Evolutionary conservation across 2,888 invertebrate species (phyloP).

Genomic region (Scaptomyza polygonia): DNA sequence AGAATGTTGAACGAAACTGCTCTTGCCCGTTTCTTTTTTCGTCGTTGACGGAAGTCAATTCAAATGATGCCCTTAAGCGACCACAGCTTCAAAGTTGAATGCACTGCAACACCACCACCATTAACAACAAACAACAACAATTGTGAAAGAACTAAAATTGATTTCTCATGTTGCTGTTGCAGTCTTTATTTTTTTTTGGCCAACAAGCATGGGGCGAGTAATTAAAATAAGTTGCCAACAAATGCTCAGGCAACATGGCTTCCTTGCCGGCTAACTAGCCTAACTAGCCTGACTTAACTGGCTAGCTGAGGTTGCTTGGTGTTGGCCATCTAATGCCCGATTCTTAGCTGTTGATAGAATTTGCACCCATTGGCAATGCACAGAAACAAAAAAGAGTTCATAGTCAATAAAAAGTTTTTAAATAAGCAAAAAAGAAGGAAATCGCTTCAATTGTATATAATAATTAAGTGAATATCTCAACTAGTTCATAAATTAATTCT

Average conservation of each 20-base stretch:
- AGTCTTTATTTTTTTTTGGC: slow-evolving; percentile 6
- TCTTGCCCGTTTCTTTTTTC: background rate
- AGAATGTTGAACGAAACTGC: slow-evolving; percentile 60
- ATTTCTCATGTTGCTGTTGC: slow-evolving; percentile 69
- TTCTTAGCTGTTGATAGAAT: slow-evolving; percentile 63
- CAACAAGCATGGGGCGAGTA: slow-evolving; percentile 50
- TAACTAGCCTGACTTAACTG: background rate
- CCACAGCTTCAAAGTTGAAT: slow-evolving; percentile 49
- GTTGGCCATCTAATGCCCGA: slow-evolving; percentile 61
- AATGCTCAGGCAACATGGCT: slow-evolving; percentile 35
- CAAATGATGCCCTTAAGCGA: slow-evolving; percentile 59
- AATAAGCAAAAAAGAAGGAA: no score
- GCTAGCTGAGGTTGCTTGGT: slow-evolving; percentile 16
- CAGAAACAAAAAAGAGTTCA: no score
- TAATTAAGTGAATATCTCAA: no score
- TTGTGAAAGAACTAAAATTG: slow-evolving; percentile 61
- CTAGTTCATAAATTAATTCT: no score
- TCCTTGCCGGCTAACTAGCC: slow-evolving; percentile 17
- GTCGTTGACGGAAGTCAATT: slow-evolving; percentile 75
- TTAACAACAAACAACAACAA: slow-evolving; percentile 20
- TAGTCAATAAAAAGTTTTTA: no score
- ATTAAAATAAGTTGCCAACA: slow-evolving; percentile 70
- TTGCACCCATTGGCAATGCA: slow-evolving; percentile 33
- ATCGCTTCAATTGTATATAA: no score
- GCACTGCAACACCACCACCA: slow-evolving; percentile 33